phyloP scores from a whole-genome alignment of 2,113 vertebrate genomes.

The Ramphastos sulfuratus region DNA sequence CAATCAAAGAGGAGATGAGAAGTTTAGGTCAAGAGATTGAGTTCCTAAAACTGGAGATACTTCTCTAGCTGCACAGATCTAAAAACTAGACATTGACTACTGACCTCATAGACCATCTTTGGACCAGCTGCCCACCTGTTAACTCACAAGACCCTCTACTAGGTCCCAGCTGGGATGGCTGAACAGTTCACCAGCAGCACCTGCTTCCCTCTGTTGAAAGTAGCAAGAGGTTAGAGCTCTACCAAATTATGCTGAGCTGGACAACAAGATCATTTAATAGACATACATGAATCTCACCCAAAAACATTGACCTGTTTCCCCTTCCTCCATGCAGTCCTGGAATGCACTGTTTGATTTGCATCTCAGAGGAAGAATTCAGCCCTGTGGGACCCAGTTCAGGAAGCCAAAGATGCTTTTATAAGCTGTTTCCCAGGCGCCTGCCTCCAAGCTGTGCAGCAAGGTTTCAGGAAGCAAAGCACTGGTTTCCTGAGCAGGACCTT shows the following conservation, averaged over 20 bases:
- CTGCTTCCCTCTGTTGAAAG: not conserved
- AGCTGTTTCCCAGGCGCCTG: not conserved
- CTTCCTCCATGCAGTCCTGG: not conserved
- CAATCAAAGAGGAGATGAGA: not conserved
- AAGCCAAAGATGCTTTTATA: not conserved
- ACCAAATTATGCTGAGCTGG: not conserved
- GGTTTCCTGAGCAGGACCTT: not conserved
- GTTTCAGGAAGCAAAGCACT: not conserved
- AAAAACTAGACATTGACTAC: not conserved
- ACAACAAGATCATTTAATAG: not conserved
- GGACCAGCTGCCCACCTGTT: not conserved
- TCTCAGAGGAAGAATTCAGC: not conserved
- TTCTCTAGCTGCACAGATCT: not conserved
- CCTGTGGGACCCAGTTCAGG: not conserved
- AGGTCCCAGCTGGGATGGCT: not conserved
- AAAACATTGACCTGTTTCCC: not conserved
- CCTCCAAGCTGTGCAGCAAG: not conserved
- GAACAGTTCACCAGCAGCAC: not conserved
- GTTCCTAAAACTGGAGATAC: not conserved
- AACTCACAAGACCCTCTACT: not conserved
- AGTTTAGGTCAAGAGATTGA: not conserved
- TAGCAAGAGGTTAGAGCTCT: not conserved
- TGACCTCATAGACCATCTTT: not conserved
- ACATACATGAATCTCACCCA: not conserved
- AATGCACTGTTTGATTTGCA: not conserved